phyloP scores from a whole-genome alignment of 2,888 invertebrate species.

The Alviniconcha strummeri region DNA sequence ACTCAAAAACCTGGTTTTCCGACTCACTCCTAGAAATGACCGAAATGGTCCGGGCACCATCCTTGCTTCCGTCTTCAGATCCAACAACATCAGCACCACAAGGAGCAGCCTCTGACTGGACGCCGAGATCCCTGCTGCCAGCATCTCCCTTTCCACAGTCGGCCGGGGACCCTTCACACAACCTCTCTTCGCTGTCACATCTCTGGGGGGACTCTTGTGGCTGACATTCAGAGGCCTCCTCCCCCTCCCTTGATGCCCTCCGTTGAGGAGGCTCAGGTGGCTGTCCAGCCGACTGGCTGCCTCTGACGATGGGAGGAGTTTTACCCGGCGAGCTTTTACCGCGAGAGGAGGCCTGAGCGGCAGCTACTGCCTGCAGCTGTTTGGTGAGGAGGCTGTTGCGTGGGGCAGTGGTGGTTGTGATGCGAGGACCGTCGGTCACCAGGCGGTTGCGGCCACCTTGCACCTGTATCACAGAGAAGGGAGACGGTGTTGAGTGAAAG shows the following conservation, averaged over 20 bases:
- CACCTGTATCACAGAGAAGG: neutral
- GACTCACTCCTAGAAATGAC: too few relatives aligned
- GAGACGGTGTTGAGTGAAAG: too few relatives aligned
- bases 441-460: conserved; percentile 56
- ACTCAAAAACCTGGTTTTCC: neutral
- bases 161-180: neutral
- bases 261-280: too few relatives aligned
- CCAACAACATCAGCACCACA: too few relatives aligned
- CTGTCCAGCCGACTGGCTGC: neutral
- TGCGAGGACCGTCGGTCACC: conserved; percentile 64
- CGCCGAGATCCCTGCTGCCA: too few relatives aligned
- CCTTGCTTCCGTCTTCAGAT: too few relatives aligned
- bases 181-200: neutral
- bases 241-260: too few relatives aligned
- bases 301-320: neutral
- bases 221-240: neutral
- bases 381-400: conserved; percentile 35
- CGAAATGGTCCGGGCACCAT: too few relatives aligned
- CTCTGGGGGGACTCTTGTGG: neutral
- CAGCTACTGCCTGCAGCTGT: conserved; percentile 42
- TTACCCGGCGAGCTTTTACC: conserved; percentile 31
- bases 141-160: too few relatives aligned
- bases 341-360: conserved; percentile 38
- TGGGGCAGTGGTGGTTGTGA: conserved; percentile 48
- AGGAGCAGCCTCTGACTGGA: too few relatives aligned